A percentile compares a stretch with the other conserved stretches of the same genome.
These are phyloP conservation scores for Herpailurus yagouaroundi DNA, from an alignment of 2,113 vertebrate species.

Conservation along the genomic window DNA sequence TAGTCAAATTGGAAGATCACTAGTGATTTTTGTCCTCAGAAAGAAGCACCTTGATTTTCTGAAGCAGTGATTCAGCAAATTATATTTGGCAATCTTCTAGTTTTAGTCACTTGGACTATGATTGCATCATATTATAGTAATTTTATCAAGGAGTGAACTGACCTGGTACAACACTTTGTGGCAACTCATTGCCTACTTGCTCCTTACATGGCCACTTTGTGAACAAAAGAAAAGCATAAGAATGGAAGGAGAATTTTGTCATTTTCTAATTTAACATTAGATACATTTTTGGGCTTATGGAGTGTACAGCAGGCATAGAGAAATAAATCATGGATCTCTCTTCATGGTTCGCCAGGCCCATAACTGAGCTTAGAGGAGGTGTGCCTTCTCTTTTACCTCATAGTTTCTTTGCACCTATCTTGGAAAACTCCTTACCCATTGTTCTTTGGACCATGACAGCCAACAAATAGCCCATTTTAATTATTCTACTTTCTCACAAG, in stretches of 20 bases:
- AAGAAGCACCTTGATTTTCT: slow-evolving; percentile 33
- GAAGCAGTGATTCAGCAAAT: slow-evolving; percentile 51
- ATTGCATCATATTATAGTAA: not conserved
- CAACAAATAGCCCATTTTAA: not conserved
- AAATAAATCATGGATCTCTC: not conserved
- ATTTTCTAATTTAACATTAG: not conserved
- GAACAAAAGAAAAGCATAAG: not conserved
- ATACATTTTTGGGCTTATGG: not conserved
- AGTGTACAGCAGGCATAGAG: not conserved
- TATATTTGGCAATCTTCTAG: not conserved
- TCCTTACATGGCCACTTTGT: not conserved
- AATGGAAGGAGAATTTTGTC: not conserved
- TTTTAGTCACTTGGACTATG: not conserved
- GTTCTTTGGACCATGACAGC: not conserved
- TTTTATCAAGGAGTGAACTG: slow-evolving; percentile 39
- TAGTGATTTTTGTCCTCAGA: not conserved
- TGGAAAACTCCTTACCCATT: not conserved
- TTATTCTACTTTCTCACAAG: not conserved
- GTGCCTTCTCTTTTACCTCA: not conserved
- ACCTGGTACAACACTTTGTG: not conserved
- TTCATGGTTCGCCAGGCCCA: not conserved
- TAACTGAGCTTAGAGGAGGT: not conserved
- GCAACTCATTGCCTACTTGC: not conserved
- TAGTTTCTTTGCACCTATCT: not conserved
- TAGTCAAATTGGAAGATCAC: not conserved